Conservation (phyloP, 1,140 invertebrate genomes). For the Lepidurus couesii region DNA sequence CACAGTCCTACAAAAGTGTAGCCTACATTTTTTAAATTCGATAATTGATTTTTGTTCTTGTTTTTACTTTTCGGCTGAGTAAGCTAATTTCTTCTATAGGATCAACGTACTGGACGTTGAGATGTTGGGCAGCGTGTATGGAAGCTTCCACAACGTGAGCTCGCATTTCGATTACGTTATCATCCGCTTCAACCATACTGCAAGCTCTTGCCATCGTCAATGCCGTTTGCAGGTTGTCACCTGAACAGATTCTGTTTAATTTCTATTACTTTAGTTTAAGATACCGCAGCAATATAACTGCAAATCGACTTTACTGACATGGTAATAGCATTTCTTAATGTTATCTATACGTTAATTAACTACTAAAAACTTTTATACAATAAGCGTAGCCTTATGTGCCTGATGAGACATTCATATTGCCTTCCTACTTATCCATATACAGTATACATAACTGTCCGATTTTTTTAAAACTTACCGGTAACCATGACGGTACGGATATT, state of each 20-base stretch:
- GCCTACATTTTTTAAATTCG: background rate
- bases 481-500: constrained; percentile 55
- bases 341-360: background rate
- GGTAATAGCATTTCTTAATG: background rate
- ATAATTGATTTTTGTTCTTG: background rate
- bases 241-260: constrained; percentile 34
- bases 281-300: background rate
- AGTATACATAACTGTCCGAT: constrained; percentile 30
- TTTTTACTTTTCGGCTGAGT: constrained; percentile 34
- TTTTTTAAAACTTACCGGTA: constrained; percentile 44
- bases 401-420: background rate
- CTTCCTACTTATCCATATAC: background rate
- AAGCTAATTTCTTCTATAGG: constrained; percentile 31
- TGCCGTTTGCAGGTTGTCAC: constrained; percentile 57
- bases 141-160: constrained; percentile 38
- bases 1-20: constrained; percentile 1
- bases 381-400: background rate
- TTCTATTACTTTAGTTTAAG: background rate
- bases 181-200: constrained; percentile 48
- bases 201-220: constrained; percentile 55
- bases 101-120: constrained; percentile 39
- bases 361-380: background rate
- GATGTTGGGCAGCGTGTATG: constrained; percentile 36
- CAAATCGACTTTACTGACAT: background rate
- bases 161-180: constrained; percentile 50